Conservation (phyloP, 2,113 vertebrate species). For the Silurus meridionalis region DNA sequence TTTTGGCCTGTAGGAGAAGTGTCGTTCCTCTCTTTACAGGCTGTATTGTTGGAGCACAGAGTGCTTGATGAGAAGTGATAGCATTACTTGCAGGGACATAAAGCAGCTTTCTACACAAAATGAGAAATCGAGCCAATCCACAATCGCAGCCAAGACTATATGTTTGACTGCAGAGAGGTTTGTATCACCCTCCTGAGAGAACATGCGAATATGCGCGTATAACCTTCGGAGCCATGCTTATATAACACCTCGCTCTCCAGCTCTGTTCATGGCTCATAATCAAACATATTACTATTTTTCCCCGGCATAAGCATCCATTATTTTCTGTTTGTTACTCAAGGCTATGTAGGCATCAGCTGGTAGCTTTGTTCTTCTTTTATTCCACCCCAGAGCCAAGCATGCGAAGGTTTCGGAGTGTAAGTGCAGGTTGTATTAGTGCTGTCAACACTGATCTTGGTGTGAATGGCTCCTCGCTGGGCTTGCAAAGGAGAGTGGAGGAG, state of each 20-base stretch:
- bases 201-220: not conserved
- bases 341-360: constrained; percentile 38
- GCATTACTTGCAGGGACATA: not conserved
- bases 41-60: constrained; percentile 31
- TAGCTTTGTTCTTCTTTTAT: constrained; percentile 44
- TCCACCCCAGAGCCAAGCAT: constrained; percentile 38
- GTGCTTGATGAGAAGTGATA: constrained; percentile 33
- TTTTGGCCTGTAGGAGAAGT: not conserved
- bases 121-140: constrained; percentile 29
- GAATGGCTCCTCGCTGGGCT: constrained; percentile 35
- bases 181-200: constrained; percentile 15
- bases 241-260: constrained; percentile 26
- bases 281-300: constrained; percentile 37
- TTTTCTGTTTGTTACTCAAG: constrained; percentile 11
- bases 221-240: constrained; percentile 8
- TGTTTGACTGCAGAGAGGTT: not conserved
- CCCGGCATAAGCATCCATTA: not conserved
- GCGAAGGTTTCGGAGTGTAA: constrained; percentile 18
- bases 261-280: constrained; percentile 42
- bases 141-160: constrained; percentile 13
- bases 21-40: not conserved
- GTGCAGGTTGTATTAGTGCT: constrained; percentile 40
- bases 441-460: constrained; percentile 41
- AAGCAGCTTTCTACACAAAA: constrained; percentile 31
- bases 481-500: not conserved